Base-by-base conservation (phyloP, 2,113 vertebrate species). In the Meleagris gallopavo region DNA sequence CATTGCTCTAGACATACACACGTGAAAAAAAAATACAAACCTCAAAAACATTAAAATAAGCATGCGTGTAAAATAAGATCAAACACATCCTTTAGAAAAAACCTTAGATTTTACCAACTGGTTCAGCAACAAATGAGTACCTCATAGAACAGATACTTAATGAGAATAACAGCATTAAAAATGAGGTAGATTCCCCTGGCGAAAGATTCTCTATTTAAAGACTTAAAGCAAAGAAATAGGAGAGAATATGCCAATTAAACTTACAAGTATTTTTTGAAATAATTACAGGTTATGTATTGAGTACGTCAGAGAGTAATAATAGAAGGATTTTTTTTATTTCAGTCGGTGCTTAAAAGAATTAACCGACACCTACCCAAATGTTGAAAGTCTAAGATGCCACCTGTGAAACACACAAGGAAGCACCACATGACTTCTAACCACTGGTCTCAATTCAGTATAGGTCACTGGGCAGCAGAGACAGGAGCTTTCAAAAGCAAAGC, bases 201-300 rank as follows among this genome's bases (percentile, higher is more conserved):
- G 55, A 76, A 76, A 91, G 65, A 75, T 55, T 88, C 58, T 76
- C 83, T 57, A 66, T 40, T 66, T 54, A 52, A 88, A 94, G 76
- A 89, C 7, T 55, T 32, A 71, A 83, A 66, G 74, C 30, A 70
- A 92, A 93, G 76, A 71, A 83, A 45, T 22, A 54, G 43, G 40
- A 78, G n/a, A 80, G 65, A 93, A 90, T 79, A 81, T 10, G 48
- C 40, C 96, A 97, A 82, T 88, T 95, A 88, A 89, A 86, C n/a
- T 67, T 46, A 69, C 19, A 88, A 86, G 77, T 18, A 57, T 48
- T 76, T 96, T 91, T 65, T 19, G 1, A 90, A 85, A 46, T 77
- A 95, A 95, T 93, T 88, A 45, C 1, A 66, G 43, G 70, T 81
- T 93, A 90, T 0, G 0, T 50, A 83, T 19, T 27, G 30, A 82